Conservation (phyloP, 2,888 invertebrate genomes). For the Limenitis camilla region DNA sequence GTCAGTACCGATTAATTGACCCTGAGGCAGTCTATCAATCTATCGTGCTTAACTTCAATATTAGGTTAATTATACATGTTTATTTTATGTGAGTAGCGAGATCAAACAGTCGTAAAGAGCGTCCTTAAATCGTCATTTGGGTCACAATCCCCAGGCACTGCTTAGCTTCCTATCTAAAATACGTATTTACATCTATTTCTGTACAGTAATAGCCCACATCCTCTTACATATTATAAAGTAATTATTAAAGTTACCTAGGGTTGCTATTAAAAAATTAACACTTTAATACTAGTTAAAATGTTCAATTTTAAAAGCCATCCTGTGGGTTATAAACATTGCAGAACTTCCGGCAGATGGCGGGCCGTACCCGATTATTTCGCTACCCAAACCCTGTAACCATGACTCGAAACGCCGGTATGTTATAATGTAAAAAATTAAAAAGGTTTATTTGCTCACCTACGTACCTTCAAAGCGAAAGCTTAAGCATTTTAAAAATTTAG, state of each 20-base stretch:
- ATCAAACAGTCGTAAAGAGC: no score
- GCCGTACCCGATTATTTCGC: constrained; percentile 56
- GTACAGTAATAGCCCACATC: not conserved
- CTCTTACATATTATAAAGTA: not conserved
- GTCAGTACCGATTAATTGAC: no score
- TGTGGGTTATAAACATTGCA: constrained; percentile 70
- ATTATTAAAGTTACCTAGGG: not conserved
- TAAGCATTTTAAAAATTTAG: constrained; percentile 24
- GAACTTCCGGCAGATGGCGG: constrained; percentile 69
- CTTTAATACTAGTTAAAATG: constrained; percentile 55
- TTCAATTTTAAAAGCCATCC: constrained; percentile 55
- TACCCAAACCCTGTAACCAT: constrained; percentile 34
- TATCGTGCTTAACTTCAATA: no score
- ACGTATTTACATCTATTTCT: no score
- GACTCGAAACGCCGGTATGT: constrained; percentile 37
- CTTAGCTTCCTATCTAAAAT: no score
- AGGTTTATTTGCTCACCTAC: constrained; percentile 39
- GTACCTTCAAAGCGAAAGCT: constrained; percentile 35
- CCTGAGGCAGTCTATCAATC: no score
- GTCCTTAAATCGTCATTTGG: no score
- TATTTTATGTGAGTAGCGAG: no score
- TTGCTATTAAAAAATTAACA: not conserved
- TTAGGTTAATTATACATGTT: no score
- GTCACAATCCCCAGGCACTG: no score
- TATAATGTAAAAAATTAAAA: constrained; percentile 43